phyloP scores from a whole-genome alignment of 37 sponge, comb jelly and placozoan genomes.

The Chondrosia reniformis region DNA sequence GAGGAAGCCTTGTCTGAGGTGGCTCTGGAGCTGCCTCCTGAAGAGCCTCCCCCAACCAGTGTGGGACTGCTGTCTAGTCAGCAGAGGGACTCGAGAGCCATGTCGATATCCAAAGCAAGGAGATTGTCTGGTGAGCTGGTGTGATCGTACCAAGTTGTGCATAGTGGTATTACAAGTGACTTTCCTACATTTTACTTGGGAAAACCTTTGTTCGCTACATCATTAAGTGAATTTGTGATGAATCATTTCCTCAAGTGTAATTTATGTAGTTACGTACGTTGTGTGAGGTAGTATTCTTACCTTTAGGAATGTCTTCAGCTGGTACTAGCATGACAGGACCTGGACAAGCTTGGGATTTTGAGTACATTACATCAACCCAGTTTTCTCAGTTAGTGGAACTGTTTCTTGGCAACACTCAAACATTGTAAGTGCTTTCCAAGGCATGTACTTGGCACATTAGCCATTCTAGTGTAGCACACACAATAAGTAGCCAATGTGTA shows the following conservation, averaged over 20 bases:
- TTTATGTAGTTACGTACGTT: no score
- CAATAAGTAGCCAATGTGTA: neutral
- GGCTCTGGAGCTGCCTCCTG: neutral
- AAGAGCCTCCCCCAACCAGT: neutral
- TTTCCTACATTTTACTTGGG: neutral
- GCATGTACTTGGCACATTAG: neutral
- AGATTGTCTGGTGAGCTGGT: constrained; percentile 18
- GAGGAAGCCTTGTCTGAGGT: neutral
- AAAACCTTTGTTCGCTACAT: neutral
- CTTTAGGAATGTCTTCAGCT: neutral
- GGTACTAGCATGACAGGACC: constrained; percentile 44
- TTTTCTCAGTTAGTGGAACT: constrained; percentile 59
- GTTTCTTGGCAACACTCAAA: constrained; percentile 38
- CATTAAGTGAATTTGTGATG: no score
- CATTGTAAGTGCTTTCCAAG: neutral
- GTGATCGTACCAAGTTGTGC: no score
- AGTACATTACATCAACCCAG: constrained; percentile 32
- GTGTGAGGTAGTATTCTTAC: no score
- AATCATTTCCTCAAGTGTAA: no score
- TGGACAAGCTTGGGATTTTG: constrained; percentile 47
- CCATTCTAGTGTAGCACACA: neutral
- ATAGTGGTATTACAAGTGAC: no score
- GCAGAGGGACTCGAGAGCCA: neutral
- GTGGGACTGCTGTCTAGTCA: neutral
- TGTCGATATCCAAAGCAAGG: constrained; percentile 16